Conservation (phyloP, 2,888 invertebrate genomes). For the Cerceris rybyensis region DNA sequence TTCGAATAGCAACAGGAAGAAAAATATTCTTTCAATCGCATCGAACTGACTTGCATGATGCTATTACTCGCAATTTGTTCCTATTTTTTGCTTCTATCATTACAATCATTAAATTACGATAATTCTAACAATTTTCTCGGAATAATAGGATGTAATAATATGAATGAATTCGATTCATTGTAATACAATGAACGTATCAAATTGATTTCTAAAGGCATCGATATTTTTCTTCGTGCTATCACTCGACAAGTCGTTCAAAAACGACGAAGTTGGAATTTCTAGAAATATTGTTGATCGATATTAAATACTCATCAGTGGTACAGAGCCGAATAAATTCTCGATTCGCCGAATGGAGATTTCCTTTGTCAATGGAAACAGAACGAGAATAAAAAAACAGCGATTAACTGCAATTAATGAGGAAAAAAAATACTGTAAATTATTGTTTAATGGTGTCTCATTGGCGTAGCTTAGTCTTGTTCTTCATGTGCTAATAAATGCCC, state of each 20-base stretch:
- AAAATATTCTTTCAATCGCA: neutral
- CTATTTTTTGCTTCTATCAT: too few relatives aligned
- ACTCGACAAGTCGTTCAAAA: slow-evolving; percentile 23
- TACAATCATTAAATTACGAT: too few relatives aligned
- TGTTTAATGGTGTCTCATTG: too few relatives aligned
- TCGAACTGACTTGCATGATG: slow-evolving; percentile 1
- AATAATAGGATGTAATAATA: neutral
- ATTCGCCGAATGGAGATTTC: slow-evolving; percentile 24
- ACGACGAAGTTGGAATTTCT: slow-evolving; percentile 17
- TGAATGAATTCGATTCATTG: neutral
- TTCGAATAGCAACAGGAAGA: slow-evolving; percentile 7
- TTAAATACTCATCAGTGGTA: slow-evolving; percentile 38
- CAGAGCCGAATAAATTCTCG: slow-evolving; percentile 23
- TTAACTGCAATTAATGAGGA: too few relatives aligned
- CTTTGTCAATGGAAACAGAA: neutral
- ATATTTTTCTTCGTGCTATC: slow-evolving; percentile 23
- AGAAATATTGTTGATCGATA: slow-evolving; percentile 44
- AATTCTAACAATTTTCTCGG: too few relatives aligned
- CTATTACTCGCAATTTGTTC: too few relatives aligned
- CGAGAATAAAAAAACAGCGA: too few relatives aligned
- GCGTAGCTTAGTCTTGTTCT: neutral
- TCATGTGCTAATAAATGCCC: neutral
- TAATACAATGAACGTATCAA: neutral
- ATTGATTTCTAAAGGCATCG: neutral
- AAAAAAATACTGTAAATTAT: too few relatives aligned